phyloP scores from a whole-genome alignment of 1,140 invertebrate species.

The Hyles euphorbiae region DNA sequence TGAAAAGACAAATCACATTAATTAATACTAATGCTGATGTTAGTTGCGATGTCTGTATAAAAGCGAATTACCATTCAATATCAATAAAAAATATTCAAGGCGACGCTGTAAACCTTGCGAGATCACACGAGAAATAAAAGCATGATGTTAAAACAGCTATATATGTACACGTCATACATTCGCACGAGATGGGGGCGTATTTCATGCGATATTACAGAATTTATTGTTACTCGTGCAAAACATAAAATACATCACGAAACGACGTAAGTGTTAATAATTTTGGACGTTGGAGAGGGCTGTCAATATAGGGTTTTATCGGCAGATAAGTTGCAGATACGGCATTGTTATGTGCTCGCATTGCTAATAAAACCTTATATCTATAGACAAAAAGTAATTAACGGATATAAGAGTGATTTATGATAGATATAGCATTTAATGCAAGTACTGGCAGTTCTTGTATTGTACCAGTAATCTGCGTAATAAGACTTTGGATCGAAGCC shows the following conservation, averaged over 20 bases:
- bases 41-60: too few species aligned
- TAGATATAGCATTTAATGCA: not conserved
- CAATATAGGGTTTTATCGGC: conserved; percentile 35
- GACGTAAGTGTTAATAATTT: conserved; percentile 26
- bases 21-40: too few species aligned
- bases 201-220: conserved; percentile 3
- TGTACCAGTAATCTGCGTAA: not conserved
- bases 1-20: too few species aligned
- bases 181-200: too few species aligned
- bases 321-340: conserved; percentile 18
- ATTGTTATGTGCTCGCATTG: conserved; percentile 16
- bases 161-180: too few species aligned
- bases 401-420: conserved; percentile 16
- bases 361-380: conserved; percentile 23
- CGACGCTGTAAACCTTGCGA: too few species aligned
- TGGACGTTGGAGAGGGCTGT: conserved; percentile 16
- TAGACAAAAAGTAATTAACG: conserved; percentile 18
- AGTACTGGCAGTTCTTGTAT: not conserved
- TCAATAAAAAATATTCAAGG: too few species aligned
- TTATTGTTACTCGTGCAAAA: conserved; percentile 1
- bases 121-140: not conserved
- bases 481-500: too few species aligned
- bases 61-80: too few species aligned
- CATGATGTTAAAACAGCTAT: not conserved
- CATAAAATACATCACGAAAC: conserved; percentile 3